Evolutionary conservation across 2,888 invertebrate species (phyloP), one percentile per base, ranked within the genome.

Genomic region (Epirrhoe tristata): DNA sequence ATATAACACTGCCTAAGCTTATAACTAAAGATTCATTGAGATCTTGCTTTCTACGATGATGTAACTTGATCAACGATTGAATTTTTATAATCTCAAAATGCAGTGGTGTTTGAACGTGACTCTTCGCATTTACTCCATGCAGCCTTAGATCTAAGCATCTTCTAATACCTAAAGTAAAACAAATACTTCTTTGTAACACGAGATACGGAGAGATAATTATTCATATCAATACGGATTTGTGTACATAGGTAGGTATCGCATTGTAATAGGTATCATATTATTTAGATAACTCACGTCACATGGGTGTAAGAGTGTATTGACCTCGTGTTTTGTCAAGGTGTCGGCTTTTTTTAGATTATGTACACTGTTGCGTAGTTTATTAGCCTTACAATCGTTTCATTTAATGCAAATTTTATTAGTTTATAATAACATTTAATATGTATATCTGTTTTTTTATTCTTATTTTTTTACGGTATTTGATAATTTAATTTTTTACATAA

Each of bases 261-360:
- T 69, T 69, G 69, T 69, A n/a, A n/a, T n/a, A 69, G 67, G 67
- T 70, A 73, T 71, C 69, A 66, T 71, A 72, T 24, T 24, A 24
- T 74, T 72, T 73, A 73, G 73, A 84, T 81, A 84, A 81, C 81
- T 84, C 81, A 85, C 86, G 90, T 91, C 92, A 91, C 92, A 93
- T 92, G 92, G 88, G 82, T 90, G 84, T 86, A 85, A 83, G 91
- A 91, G 93, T 93, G 93, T 93, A 93, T 91, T 93, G 93, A 93
- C 93, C 93, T 93, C 93, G 91, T 93, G 92, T 93, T 92, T 93
- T 93, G 93, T 93, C 93, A 93, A 93, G 93, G 93, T 93, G 92
- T 93, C 93, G 87, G 91, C 91, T 91, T 93, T 93, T 91, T 93
- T 92, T 92, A 92, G 91, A 91, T 91, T 86, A 85, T 90, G 89